These are phyloP conservation scores for Panagrolaimus sp. DNA, from an alignment of 1,140 invertebrate genomes.

Conservation along the genomic window DNA sequence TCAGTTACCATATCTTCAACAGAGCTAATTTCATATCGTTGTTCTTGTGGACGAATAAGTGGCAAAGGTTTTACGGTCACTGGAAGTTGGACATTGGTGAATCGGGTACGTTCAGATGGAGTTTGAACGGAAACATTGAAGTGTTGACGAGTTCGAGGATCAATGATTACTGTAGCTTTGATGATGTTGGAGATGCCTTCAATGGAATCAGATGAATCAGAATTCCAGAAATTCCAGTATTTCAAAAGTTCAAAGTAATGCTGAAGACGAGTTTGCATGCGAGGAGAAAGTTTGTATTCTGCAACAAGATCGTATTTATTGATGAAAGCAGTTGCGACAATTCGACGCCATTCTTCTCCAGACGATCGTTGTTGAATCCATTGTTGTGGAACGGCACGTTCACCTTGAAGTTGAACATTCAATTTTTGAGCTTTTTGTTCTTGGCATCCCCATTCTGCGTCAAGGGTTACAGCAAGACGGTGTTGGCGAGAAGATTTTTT, in stretches of 20 bases:
- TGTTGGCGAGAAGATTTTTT: too few species aligned
- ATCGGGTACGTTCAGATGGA: constrained; percentile 25
- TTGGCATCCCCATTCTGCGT: constrained; percentile 29
- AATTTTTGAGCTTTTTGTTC: not conserved
- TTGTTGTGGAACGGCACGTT: constrained; percentile 16
- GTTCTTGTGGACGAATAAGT: constrained; percentile 20
- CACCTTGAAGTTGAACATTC: constrained; percentile 24
- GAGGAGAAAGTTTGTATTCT: constrained; percentile 11
- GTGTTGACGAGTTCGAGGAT: constrained; percentile 31
- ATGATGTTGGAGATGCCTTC: constrained; percentile 17
- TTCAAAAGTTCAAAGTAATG: constrained; percentile 29
- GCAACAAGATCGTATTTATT: constrained; percentile 37
- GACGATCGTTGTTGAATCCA: not conserved
- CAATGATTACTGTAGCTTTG: constrained; percentile 26
- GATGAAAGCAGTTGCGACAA: constrained; percentile 27
- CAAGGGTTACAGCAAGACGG: too few species aligned
- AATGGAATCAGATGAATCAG: constrained; percentile 18
- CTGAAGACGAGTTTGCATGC: constrained; percentile 11
- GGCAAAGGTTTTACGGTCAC: constrained; percentile 30
- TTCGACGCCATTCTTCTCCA: not conserved
- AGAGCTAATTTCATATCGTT: not conserved
- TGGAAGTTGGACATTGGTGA: constrained; percentile 34
- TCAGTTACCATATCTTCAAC: not conserved
- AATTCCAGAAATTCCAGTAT: constrained; percentile 39
- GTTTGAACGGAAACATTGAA: constrained; percentile 29